phyloP scores from a whole-genome alignment of 2,113 vertebrate species.

The Chrysemys picta region DNA sequence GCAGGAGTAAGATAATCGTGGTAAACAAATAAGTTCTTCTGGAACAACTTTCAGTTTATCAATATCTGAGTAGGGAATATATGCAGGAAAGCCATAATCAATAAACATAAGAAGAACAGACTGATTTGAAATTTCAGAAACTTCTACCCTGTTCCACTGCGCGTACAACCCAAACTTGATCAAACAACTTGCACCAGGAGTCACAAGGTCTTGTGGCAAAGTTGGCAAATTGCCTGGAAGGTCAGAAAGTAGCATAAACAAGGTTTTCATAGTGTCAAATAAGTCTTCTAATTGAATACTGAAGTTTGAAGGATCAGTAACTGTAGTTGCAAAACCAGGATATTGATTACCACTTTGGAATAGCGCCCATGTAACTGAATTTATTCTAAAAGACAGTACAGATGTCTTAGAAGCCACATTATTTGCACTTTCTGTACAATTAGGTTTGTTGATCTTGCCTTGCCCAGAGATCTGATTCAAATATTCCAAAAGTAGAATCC shows the following conservation, averaged over 20 bases:
- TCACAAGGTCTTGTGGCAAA: slow-evolving; percentile 74
- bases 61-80: slow-evolving; percentile 69
- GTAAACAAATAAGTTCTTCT: slow-evolving; percentile 73
- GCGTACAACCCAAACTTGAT: slow-evolving; percentile 73
- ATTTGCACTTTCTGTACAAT: neutral
- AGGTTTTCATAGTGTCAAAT: slow-evolving; percentile 73
- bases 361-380: slow-evolving; percentile 60
- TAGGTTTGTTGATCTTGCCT: neutral
- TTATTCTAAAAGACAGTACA: neutral
- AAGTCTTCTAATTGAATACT: slow-evolving; percentile 81
- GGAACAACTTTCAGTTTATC: slow-evolving; percentile 81
- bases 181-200: slow-evolving; percentile 82
- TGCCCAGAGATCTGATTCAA: slow-evolving; percentile 13
- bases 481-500: slow-evolving; percentile 53
- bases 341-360: slow-evolving; percentile 73
- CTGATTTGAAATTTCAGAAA: slow-evolving; percentile 69
- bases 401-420: neutral
- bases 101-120: slow-evolving; percentile 78
- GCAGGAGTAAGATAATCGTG: slow-evolving; percentile 81
- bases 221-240: slow-evolving; percentile 72
- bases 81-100: slow-evolving; percentile 83
- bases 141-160: slow-evolving; percentile 87
- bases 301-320: slow-evolving; percentile 86
- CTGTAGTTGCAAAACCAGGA: slow-evolving; percentile 75
- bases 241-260: slow-evolving; percentile 79